Evolutionary conservation across 2,888 invertebrate species (phyloP), one percentile per base, ranked within the genome.

Genomic region (Harpalus rufipes): DNA sequence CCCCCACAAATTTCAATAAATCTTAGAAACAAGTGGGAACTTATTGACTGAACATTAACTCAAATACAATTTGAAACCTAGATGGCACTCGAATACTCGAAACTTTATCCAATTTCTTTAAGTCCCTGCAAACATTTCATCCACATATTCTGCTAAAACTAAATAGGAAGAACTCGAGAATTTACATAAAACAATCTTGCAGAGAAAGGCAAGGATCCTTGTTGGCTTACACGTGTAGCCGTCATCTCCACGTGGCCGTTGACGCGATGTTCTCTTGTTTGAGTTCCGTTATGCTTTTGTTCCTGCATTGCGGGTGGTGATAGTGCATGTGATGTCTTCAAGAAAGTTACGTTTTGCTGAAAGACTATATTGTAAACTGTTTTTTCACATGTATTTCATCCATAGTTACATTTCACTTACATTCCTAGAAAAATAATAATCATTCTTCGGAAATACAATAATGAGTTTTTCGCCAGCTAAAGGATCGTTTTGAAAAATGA

Each of bases 41-140:
- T 44, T 78, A 8, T 18, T 58, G 58, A 25, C 56, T 58, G n/a
- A 58, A 78, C 78, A 78, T 78, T 78, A 58, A 78, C 56, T 78
- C 56, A 78, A 78, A 78, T 32, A 78, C 78, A 58, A 58, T 78
- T 78, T 78, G 78, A 56, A 78, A 78, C 68, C 21, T 68, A 68
- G 39, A 68, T 74, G 74, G 44, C 51, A 18, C 74, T 74, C 21
- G 21, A 74, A 74, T 21, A 18, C 74, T 74, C 21, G 21, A 74
- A 74, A 74, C 74, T 74, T 74, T 74, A 74, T 74, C 74, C 74
- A 74, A 74, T 74, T 74, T 74, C 74, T 74, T 74, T 74, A 18
- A 74, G 74, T 18, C 18, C 51, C 56, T n/a, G 44, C 44, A 74
- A 74, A 74, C 74, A 74, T 74, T 51, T 16, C 44, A 6, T 74